Base-by-base conservation (phyloP, 2,888 invertebrate species). In the Deilephila elpenor region DNA sequence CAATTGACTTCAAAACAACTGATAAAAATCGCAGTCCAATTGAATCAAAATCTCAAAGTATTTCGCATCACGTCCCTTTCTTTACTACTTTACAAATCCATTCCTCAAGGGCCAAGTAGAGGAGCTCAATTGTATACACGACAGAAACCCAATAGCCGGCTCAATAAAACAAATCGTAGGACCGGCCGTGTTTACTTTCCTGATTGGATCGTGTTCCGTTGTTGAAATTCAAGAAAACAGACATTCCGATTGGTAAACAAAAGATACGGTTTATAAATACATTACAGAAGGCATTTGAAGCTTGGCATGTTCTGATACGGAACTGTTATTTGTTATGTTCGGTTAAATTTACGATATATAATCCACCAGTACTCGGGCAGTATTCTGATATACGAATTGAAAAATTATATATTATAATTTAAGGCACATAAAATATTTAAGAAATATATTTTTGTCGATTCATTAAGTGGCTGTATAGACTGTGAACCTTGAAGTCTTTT, bases 131-230 rank as follows among this genome's bases (percentile, higher is more conserved):
- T 19, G 20, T 51, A 51, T 6, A 67, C 14, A 17, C 17, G 51
- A 20, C 25, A 51, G 44, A 51, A 67, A 67, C 44, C 44, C 25
- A 67, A 67, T 67, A 51, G 67, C 44, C 67, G 5, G n/a, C 17
- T 51, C 44, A 67, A 67, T 51, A 51, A 51, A 67, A 67, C 44
- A 67, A 67, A 67, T 67, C 25, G 51, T 17, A 20, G 25, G 51
- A 44, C 44, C 67, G 44, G 17, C 51, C 17, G 25, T 67, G 25
- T 67, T 67, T 67, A 51, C 51, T 67, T 25, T 44, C 17, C 67
- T 51, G 67, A 67, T 67, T 67, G 67, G 67, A 67, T 67, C 67
- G 51, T 67, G 25, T 67, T 25, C 44, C 44, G 51, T 67, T 25
- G 51, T 14, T 44, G 44, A 44, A 44, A 51, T 67, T 51, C 44